Conservation (phyloP, 1,140 invertebrate genomes). For the Neodiprion pinetum region DNA sequence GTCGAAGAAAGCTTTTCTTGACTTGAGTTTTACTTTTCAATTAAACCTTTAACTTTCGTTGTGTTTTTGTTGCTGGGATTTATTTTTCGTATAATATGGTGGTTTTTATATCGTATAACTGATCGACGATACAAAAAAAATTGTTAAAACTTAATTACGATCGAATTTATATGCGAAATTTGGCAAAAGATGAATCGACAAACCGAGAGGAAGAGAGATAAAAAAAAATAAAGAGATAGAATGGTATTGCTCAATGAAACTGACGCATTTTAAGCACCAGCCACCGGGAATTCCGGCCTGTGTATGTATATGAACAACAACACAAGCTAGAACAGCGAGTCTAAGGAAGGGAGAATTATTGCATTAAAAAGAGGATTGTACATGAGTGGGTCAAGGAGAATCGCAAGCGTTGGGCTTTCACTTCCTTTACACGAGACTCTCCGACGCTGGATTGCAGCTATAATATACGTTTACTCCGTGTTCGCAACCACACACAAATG, state of each 20-base stretch:
- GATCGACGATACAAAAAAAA: too few relatives aligned
- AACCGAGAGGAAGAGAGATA: neutral
- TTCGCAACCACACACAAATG: too few relatives aligned
- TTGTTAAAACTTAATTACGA: too few relatives aligned
- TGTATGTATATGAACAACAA: too few relatives aligned
- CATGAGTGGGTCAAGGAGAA: conserved; percentile 61
- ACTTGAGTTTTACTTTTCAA: too few relatives aligned
- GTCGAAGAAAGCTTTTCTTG: too few relatives aligned
- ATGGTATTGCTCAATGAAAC: conserved; percentile 59
- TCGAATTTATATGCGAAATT: too few relatives aligned
- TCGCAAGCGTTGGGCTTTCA: conserved; percentile 55
- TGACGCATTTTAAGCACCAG: conserved; percentile 29
- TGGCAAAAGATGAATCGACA: neutral
- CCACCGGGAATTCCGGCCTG: conserved; percentile 37
- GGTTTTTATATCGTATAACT: too few relatives aligned
- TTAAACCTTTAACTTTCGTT: too few relatives aligned
- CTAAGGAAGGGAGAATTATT: conserved; percentile 62
- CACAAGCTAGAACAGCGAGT: too few relatives aligned
- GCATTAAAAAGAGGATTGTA: conserved; percentile 32
- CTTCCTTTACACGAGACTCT: conserved; percentile 51
- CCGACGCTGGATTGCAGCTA: neutral
- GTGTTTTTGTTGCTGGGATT: too few relatives aligned
- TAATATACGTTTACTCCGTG: conserved; percentile 11
- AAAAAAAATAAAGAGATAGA: neutral
- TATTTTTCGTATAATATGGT: too few relatives aligned